phyloP scores from a whole-genome alignment of 2,113 vertebrate species.

The Leptodactylus fuscus region DNA sequence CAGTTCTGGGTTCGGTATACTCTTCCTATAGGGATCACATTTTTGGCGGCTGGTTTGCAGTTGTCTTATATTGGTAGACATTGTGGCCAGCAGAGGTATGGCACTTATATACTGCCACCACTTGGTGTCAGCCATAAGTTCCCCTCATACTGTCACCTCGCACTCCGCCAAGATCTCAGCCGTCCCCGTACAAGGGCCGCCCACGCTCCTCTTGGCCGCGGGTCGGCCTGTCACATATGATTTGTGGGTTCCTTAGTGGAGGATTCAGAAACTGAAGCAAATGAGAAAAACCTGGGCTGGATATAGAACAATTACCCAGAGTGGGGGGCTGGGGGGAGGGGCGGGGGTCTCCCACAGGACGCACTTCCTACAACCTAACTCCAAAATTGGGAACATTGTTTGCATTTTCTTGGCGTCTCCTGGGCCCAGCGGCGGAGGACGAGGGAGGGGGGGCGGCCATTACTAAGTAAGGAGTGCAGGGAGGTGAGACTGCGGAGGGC shows the following conservation, averaged over 20 bases:
- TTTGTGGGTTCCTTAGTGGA: accelerated
- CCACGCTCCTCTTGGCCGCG: not conserved
- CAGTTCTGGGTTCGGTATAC: no score
- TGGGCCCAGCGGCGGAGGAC: not conserved
- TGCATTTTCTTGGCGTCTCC: not conserved
- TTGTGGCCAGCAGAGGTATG: not conserved
- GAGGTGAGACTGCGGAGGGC: not conserved
- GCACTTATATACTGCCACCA: not conserved
- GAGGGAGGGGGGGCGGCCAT: not conserved
- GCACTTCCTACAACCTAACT: not conserved
- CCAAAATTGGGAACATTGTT: slow-evolving; percentile 38
- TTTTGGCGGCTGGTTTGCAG: no score
- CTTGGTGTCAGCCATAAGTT: not conserved
- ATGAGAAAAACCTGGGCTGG: slow-evolving; percentile 37
- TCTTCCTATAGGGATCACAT: no score
- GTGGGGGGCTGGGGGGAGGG: no score
- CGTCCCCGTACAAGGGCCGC: not conserved
- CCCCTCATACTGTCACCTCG: not conserved
- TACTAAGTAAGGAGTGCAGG: not conserved
- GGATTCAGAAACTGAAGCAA: not conserved
- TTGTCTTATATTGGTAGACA: no score
- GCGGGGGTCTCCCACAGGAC: not conserved
- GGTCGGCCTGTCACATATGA: not conserved
- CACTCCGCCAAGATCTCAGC: no score
- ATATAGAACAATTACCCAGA: not conserved